Percentiles rank a stretch among this genome's conserved stretches.
phyloP scores from a whole-genome alignment of 37 sponge, comb jelly and placozoan genomes.

The Aplysina aerophoba region DNA sequence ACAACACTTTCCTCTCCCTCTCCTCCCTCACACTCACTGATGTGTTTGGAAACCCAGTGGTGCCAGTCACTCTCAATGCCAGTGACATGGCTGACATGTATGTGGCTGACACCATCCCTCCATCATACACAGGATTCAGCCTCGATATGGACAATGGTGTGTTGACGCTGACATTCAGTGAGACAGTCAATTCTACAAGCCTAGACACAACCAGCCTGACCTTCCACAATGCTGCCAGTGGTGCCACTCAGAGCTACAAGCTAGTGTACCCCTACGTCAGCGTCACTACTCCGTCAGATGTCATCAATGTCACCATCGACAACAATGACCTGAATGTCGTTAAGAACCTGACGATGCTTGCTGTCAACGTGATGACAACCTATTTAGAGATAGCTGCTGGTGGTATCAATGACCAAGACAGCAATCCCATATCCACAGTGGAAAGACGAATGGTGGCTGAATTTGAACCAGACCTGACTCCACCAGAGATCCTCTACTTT shows the following conservation, averaged over 20 bases:
- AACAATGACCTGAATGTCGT: slow-evolving; percentile 85
- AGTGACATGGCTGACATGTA: slow-evolving; percentile 24
- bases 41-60: slow-evolving; percentile 72
- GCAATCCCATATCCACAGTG: slow-evolving; percentile 33
- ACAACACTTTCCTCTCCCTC: slow-evolving; percentile 66
- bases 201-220: slow-evolving; percentile 71
- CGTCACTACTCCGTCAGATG: slow-evolving; percentile 50
- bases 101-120: slow-evolving; percentile 46
- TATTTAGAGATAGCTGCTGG: slow-evolving; percentile 47
- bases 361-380: slow-evolving; percentile 23
- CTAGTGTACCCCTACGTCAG: slow-evolving; percentile 53
- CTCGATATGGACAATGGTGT: slow-evolving; percentile 79
- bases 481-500: slow-evolving; percentile 66
- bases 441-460: not conserved
- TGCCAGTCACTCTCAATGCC: slow-evolving; percentile 14
- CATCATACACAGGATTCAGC: slow-evolving; percentile 56
- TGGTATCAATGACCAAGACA: slow-evolving; percentile 76
- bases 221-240: slow-evolving; percentile 32
- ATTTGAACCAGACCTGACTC: slow-evolving; percentile 48
- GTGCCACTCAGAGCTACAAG: slow-evolving; percentile 36
- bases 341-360: slow-evolving; percentile 61
- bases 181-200: slow-evolving; percentile 79
- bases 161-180: slow-evolving; percentile 71
- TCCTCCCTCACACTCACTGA: slow-evolving; percentile 45
- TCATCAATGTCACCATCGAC: slow-evolving; percentile 52